These are phyloP conservation scores for Beroe forskalii DNA, from an alignment of 37 sponge, comb jelly and placozoan genomes.

Conservation along the genomic window DNA sequence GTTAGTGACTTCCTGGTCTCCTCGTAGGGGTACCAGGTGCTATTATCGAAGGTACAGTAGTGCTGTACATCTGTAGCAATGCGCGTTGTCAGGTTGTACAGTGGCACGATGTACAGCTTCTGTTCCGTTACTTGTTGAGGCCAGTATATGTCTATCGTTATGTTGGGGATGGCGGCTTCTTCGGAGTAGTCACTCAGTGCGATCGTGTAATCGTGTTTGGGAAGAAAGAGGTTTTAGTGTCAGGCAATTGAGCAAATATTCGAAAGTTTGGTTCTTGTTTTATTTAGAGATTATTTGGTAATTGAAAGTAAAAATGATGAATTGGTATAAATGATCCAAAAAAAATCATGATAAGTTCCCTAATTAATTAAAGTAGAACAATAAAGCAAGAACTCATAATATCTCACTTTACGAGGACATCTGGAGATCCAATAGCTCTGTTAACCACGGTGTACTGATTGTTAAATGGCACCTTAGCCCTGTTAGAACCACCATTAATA, in stretches of 20 bases:
- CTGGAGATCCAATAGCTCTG: not conserved
- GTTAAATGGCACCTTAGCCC: slow-evolving; percentile 3
- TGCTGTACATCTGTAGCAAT: not conserved
- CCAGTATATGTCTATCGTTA: slow-evolving; percentile 13
- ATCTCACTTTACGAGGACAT: not conserved
- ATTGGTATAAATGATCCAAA: no score
- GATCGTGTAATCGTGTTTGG: slow-evolving; percentile 30
- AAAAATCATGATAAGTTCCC: no score
- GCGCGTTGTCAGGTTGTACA: slow-evolving; percentile 2
- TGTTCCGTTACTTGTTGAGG: not conserved
- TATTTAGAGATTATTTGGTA: no score
- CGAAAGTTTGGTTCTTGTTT: no score
- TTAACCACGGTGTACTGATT: slow-evolving; percentile 53
- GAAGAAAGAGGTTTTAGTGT: not conserved
- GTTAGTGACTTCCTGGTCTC: not conserved
- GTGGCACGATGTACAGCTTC: slow-evolving; percentile 14
- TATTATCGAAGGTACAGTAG: not conserved
- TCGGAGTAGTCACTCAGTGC: slow-evolving; percentile 17
- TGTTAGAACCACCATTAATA: slow-evolving; percentile 3
- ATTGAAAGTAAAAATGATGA: no score
- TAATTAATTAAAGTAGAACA: no score
- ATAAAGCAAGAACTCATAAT: no score
- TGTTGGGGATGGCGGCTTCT: not conserved
- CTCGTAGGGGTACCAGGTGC: not conserved
- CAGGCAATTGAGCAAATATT: no score